These are phyloP conservation scores for Zelostemma sp. DNA, from an alignment of 1,140 invertebrate genomes.

Conservation along the genomic window DNA sequence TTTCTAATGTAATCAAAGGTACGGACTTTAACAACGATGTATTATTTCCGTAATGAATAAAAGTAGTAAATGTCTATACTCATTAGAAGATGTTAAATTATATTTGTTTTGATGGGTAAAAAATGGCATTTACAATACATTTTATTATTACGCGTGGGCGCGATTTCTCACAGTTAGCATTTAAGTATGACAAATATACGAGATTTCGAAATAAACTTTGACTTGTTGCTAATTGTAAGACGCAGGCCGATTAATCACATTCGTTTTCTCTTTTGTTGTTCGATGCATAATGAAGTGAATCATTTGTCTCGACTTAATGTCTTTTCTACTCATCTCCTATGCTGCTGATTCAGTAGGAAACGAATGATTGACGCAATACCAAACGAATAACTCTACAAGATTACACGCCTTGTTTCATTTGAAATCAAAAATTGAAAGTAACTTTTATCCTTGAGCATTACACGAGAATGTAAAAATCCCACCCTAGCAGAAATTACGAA, in stretches of 20 bases:
- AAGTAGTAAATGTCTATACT: too few species aligned
- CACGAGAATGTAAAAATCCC: constrained; percentile 8
- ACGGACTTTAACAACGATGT: too few species aligned
- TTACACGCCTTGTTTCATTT: too few species aligned
- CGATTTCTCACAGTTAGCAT: constrained; percentile 34
- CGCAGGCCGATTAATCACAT: constrained; percentile 29
- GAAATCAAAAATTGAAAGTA: too few species aligned
- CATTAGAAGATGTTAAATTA: too few species aligned
- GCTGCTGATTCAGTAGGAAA: not conserved
- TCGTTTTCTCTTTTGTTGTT: constrained; percentile 32
- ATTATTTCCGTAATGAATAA: too few species aligned
- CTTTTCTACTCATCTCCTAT: not conserved
- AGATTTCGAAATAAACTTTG: constrained; percentile 19
- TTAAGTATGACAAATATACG: constrained; percentile 28
- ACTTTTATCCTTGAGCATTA: constrained; percentile 29
- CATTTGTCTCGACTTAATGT: constrained; percentile 26
- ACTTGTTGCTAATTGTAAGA: constrained; percentile 17
- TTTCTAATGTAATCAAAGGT: too few species aligned
- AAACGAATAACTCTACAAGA: too few species aligned
- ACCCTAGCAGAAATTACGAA: too few species aligned
- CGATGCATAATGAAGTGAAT: constrained; percentile 21
- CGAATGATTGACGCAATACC: too few species aligned
- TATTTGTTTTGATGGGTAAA: too few species aligned
- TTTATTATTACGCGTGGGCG: constrained; percentile 19
- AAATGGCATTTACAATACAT: not conserved